phyloP scores from a whole-genome alignment of 2,888 invertebrate species.

The Chydorus sphaericus region DNA sequence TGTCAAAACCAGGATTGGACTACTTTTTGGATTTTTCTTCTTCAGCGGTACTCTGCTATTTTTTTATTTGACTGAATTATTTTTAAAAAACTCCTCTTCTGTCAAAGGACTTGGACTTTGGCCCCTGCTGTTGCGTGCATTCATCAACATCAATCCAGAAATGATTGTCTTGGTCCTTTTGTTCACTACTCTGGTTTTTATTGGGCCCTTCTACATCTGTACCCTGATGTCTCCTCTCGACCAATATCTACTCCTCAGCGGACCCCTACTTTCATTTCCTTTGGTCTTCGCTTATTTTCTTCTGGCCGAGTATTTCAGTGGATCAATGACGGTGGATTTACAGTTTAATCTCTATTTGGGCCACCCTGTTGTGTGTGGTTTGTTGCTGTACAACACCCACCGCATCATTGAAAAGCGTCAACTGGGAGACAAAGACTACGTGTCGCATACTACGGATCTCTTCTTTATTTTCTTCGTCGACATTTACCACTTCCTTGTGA shows the following conservation, averaged over 20 bases:
- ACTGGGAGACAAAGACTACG: conserved; percentile 80
- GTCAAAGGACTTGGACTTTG: conserved; percentile 68
- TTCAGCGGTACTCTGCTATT: conserved; percentile 54
- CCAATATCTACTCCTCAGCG: conserved; percentile 78
- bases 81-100: no score
- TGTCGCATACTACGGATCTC: conserved; percentile 75
- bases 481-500: conserved; percentile 79
- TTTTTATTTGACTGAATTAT: no score
- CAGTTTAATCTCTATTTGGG: conserved; percentile 77
- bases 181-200: conserved; percentile 73
- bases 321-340: conserved; percentile 56
- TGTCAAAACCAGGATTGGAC: conserved; percentile 58
- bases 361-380: conserved; percentile 79
- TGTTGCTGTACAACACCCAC: conserved; percentile 95
- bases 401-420: conserved; percentile 83
- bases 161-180: conserved; percentile 76
- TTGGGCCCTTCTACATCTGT: conserved; percentile 75
- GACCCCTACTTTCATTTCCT: conserved; percentile 66
- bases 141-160: conserved; percentile 48
- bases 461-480: conserved; percentile 90
- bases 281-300: conserved; percentile 62
- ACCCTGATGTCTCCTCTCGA: conserved; percentile 76
- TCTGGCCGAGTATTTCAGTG: conserved; percentile 70
- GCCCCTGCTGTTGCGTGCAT: conserved; percentile 65
- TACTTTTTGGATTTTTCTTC: conserved; percentile 74